Evolutionary conservation across 2,113 vertebrate species (phyloP).

Genomic region (Gracilinanus agilis): DNA sequence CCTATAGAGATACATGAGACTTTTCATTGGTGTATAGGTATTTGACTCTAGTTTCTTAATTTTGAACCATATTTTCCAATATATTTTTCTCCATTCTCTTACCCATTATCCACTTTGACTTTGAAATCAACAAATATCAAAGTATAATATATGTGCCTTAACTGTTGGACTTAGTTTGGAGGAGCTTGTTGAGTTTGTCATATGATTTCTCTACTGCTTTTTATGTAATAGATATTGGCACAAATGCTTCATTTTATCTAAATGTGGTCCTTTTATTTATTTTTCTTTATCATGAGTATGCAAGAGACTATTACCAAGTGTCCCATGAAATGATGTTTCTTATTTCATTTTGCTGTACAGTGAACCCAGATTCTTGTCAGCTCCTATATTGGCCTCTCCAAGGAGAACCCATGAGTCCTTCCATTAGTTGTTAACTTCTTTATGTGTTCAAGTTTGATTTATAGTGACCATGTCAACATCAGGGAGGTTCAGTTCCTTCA

Average conservation of each 20-base stretch:
- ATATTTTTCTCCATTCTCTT: not conserved
- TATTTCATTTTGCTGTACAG: not conserved
- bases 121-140: not conserved
- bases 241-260: not conserved
- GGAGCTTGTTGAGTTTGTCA: not conserved
- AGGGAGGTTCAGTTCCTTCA: not conserved
- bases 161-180: not conserved
- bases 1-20: not conserved
- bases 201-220: not conserved
- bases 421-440: not conserved
- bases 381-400: not conserved
- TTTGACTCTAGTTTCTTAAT: not conserved
- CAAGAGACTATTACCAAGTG: not conserved
- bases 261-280: not conserved
- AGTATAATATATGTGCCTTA: not conserved
- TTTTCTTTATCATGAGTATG: not conserved
- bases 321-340: no score
- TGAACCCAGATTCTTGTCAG: not conserved
- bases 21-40: not conserved
- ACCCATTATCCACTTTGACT: not conserved
- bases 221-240: not conserved
- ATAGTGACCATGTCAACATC: not conserved
- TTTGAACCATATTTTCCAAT: not conserved
- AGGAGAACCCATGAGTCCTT: not conserved
- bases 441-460: conserved; percentile 5